Evolutionary conservation across 2,888 invertebrate genomes (phyloP).

Genomic region (Pristionchus japonicus): DNA sequence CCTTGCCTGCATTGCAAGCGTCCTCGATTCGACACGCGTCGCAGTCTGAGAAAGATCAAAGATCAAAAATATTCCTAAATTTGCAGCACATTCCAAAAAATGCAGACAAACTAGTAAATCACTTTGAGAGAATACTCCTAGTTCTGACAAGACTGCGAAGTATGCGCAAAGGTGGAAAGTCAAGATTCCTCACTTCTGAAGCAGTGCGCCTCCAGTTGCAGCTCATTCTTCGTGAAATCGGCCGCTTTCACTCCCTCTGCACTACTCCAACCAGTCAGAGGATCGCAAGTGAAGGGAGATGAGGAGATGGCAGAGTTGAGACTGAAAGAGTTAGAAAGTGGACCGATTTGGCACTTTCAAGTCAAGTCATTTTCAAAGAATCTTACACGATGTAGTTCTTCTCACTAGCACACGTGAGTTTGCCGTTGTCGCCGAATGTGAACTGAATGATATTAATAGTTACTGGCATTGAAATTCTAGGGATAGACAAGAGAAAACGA

Average conservation of each 20-base stretch:
- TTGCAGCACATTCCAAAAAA: too few species aligned
- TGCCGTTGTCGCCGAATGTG: not conserved
- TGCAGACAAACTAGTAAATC: not conserved
- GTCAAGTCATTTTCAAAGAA: too few species aligned
- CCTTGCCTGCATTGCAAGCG: not conserved
- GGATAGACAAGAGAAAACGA: not conserved
- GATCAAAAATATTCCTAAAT: too few species aligned
- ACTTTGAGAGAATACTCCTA: too few species aligned
- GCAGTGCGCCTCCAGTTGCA: not conserved
- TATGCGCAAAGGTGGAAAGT: too few species aligned
- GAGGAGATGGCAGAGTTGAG: not conserved
- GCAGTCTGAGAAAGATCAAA: too few species aligned
- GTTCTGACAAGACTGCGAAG: too few species aligned
- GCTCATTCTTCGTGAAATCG: not conserved
- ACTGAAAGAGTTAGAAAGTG: too few species aligned
- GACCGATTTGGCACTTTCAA: too few species aligned
- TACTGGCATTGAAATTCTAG: not conserved
- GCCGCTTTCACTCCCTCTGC: too few species aligned
- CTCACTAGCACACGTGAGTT: not conserved
- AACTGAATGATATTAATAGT: not conserved
- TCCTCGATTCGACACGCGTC: not conserved
- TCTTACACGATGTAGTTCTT: not conserved
- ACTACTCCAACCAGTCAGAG: not conserved
- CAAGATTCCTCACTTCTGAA: conserved; percentile 14
- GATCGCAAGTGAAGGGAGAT: not conserved